Evolutionary conservation across 1,140 invertebrate genomes (phyloP).

Genomic region (Ridgeia piscesae): DNA sequence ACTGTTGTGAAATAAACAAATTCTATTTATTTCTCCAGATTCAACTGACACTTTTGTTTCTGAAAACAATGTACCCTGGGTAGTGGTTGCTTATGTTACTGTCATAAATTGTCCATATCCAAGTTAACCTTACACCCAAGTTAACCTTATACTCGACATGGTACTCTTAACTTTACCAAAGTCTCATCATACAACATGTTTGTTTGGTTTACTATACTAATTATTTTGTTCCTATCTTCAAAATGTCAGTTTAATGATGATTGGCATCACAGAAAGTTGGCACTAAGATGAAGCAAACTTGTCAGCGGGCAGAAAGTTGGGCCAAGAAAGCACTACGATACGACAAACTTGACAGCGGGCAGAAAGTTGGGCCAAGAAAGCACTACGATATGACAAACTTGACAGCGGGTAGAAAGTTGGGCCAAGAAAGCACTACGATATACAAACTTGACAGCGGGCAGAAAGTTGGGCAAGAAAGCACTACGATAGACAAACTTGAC

Average conservation of each 20-base stretch:
- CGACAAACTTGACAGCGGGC: not conserved
- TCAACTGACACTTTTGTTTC: too few relatives aligned
- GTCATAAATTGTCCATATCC: not conserved
- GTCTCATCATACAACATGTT: not conserved
- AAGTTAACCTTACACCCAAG: too few relatives aligned
- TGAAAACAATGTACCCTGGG: too few relatives aligned
- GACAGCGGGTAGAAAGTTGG: too few relatives aligned
- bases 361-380: not conserved
- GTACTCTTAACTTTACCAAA: not conserved
- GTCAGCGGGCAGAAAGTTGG: not conserved
- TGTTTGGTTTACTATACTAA: not conserved
- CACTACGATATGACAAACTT: not conserved
- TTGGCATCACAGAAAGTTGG: not conserved
- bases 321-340: not conserved
- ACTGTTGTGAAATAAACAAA: too few relatives aligned
- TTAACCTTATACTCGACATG: not conserved
- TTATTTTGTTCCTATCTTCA: too few relatives aligned
- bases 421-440: too few relatives aligned
- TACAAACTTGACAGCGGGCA: too few relatives aligned
- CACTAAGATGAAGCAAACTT: not conserved
- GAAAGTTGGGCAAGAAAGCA: too few relatives aligned
- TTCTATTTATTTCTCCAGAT: too few relatives aligned
- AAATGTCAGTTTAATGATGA: too few relatives aligned
- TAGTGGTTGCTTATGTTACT: not conserved
- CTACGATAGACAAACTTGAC: too few relatives aligned